Base-by-base conservation (phyloP, 2,797 vertebrate genomes). In the Falco novaeseelandiae region DNA sequence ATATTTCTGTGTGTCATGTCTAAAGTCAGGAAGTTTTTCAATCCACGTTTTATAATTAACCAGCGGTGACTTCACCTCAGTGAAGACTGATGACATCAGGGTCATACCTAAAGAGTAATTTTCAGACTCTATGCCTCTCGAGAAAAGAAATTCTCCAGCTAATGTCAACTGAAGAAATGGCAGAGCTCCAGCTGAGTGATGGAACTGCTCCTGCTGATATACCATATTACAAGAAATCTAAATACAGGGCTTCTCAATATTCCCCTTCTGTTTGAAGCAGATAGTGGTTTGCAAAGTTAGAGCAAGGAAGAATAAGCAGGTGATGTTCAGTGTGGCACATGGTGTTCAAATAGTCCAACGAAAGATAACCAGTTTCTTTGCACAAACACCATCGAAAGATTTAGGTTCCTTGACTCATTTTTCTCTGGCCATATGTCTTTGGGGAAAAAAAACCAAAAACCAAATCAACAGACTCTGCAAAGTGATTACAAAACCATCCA, bases 391-490 rank as follows among this genome's bases (percentile, higher is more conserved):
- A 18, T 78, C n/a, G 66, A 63, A 83, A 87, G 23, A 38, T 61
- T 78, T 63, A 20, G n/a, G 14, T 48, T 63, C 59, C 30, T 85
- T 88, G 15, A 6, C 32, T 91, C 13, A 27, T 85, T 90, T 89
- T 90, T 55, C 14, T 76, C 17, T 49, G 10, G 14, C 26, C n/a
- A 40, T 63, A 40, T 1, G 46, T 46, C 4, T 27, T 63, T 36
- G 5, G 16, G 8, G 9, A 5, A 16, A 76, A 12, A 18, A 23
- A 44, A 5, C 2, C 0, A 2, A 7, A 83, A 72, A 42, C 1
- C 3, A 29, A 67, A 27, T 16, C 14, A 57, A n/a, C 19, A 1
- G 5, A 3, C 3, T 44, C n/a, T 70, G 15, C 10, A 83, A 83
- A 57, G 8, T 27, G 6, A 38, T 69, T 67, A 34, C 20, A 78